phyloP scores from a whole-genome alignment of 2,113 vertebrate species.

The Monopterus albus region DNA sequence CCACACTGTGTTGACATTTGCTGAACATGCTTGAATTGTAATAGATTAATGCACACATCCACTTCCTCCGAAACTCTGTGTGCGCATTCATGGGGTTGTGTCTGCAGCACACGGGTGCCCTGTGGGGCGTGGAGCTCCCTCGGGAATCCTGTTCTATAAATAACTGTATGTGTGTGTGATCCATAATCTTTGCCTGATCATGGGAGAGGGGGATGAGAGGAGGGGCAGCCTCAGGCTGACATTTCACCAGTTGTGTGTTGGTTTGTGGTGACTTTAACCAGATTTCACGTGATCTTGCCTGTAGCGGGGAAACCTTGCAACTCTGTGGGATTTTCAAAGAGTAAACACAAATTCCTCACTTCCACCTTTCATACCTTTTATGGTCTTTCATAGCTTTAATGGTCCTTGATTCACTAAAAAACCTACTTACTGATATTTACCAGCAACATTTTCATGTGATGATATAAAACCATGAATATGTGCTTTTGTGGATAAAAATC shows the following conservation, averaged over 20 bases:
- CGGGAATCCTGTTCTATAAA: slow-evolving; percentile 72
- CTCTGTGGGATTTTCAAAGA: slow-evolving; percentile 36
- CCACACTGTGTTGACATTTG: not conserved
- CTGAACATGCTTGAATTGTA: not conserved
- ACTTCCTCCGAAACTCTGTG: no score
- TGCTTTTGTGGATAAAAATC: slow-evolving; percentile 3
- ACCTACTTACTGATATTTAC: not conserved
- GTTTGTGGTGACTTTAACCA: slow-evolving; percentile 1
- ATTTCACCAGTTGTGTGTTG: slow-evolving; percentile 22
- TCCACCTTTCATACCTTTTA: slow-evolving; percentile 34
- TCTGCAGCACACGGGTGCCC: slow-evolving; percentile 38
- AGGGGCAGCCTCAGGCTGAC: slow-evolving; percentile 11
- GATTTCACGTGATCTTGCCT: slow-evolving; percentile 16
- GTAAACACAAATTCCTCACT: slow-evolving; percentile 48
- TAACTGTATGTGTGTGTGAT: slow-evolving; percentile 62
- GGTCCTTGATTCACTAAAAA: not conserved
- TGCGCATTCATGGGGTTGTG: slow-evolving; percentile 14
- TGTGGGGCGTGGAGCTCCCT: slow-evolving; percentile 54
- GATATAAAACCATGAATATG: no score
- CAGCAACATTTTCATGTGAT: not conserved
- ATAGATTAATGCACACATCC: no score
- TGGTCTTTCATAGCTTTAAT: not conserved
- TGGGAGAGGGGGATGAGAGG: not conserved
- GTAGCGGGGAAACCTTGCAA: slow-evolving; percentile 1
- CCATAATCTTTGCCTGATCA: slow-evolving; percentile 58